Conservation (phyloP, 2,797 vertebrate genomes). For the Pantherophis vulpinus region DNA sequence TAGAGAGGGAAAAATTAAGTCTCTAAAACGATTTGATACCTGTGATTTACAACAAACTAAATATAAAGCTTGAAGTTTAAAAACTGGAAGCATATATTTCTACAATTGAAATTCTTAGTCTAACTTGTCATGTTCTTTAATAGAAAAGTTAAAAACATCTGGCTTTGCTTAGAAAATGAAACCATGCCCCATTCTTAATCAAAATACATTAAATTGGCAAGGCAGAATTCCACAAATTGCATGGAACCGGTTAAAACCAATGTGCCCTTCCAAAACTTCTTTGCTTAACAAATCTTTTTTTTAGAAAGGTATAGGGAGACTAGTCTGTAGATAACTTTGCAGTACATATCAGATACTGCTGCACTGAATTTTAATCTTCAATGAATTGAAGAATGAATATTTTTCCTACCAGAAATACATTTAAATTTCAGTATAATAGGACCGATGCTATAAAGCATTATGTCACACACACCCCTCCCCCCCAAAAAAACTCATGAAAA, state of each 20-base stretch:
- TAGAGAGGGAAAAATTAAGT: background rate
- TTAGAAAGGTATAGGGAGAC: conserved; percentile 43
- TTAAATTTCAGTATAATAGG: conserved; percentile 45
- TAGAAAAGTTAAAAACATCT: conserved; percentile 41
- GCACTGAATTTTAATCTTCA: conserved; percentile 48
- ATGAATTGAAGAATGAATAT: too few species aligned
- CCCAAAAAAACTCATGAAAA: conserved; percentile 2
- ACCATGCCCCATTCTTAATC: conserved; percentile 13
- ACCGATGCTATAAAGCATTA: conserved; percentile 43
- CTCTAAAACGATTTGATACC: background rate
- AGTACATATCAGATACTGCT: background rate
- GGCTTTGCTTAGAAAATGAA: conserved; percentile 45
- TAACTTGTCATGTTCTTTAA: conserved; percentile 27
- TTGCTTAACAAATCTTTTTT: conserved; percentile 46
- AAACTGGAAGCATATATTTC: conserved; percentile 49
- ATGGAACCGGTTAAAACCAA: conserved; percentile 21
- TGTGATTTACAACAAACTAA: conserved; percentile 45
- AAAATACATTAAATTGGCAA: conserved; percentile 32
- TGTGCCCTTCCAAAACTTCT: conserved; percentile 22
- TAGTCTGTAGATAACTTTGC: background rate
- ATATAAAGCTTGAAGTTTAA: conserved; percentile 55
- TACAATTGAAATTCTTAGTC: conserved; percentile 34
- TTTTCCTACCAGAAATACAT: conserved; percentile 55
- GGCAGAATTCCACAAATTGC: conserved; percentile 32
- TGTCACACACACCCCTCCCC: background rate